Conservation (phyloP, 1,140 invertebrate genomes). For the Drosophila willistoni region DNA sequence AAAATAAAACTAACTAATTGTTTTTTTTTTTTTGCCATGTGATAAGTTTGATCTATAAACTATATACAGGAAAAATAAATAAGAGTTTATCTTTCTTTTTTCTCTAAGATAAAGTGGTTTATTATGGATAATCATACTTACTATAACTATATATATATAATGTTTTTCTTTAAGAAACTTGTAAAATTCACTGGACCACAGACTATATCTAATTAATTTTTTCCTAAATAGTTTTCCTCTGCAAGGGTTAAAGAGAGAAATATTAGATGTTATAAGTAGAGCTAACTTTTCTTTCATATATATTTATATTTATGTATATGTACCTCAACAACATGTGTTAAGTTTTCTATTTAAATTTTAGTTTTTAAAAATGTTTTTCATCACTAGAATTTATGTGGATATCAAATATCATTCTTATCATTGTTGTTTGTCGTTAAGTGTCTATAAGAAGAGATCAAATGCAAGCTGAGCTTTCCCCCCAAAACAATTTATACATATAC, state of each 20-base stretch:
- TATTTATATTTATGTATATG: not conserved
- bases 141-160: no score
- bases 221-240: not conserved
- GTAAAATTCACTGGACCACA: no score
- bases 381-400: constrained; percentile 71
- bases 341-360: constrained; percentile 14
- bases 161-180: no score
- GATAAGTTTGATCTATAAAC: no score
- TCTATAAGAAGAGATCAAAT: constrained; percentile 25
- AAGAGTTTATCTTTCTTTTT: not conserved
- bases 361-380: constrained; percentile 40
- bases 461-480: constrained; percentile 53
- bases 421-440: constrained; percentile 70
- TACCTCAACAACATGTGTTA: constrained; percentile 10
- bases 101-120: not conserved
- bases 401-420: constrained; percentile 81
- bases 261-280: not conserved
- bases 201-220: no score
- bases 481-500: constrained; percentile 21
- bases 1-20: not conserved
- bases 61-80: no score
- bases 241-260: not conserved
- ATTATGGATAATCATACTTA: not conserved
- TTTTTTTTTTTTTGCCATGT: no score
- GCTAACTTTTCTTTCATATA: not conserved